phyloP scores from a whole-genome alignment of 2,113 vertebrate species.

The Pholis gunnellus region DNA sequence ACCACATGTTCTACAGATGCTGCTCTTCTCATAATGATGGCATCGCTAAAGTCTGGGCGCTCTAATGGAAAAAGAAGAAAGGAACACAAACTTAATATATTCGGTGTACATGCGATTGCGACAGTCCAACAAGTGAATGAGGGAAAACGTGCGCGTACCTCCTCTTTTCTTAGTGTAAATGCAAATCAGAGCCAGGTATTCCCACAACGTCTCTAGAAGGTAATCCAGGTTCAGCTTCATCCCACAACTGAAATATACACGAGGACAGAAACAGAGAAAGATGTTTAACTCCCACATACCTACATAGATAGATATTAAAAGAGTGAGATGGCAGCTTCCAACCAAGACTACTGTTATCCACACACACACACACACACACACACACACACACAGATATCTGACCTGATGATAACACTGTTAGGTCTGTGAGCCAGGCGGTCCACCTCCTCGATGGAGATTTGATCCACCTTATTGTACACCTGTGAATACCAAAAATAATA shows the following conservation, averaged over 20 bases:
- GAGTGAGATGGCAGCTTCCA: not conserved
- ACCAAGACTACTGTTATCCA: not conserved
- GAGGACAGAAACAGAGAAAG: not conserved
- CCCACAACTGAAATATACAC: conserved; percentile 86
- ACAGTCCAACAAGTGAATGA: not conserved
- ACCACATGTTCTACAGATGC: conserved; percentile 97
- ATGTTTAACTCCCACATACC: not conserved
- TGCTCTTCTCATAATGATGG: conserved; percentile 96
- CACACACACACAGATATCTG: conserved; percentile 25
- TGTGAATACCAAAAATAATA: conserved; percentile 64
- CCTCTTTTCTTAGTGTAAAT: conserved; percentile 99
- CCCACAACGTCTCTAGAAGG: conserved; percentile 95
- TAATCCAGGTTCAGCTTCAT: conserved; percentile 99
- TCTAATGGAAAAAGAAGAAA: conserved; percentile 79
- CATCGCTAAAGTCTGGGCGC: conserved; percentile 95
- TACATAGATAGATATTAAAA: not conserved
- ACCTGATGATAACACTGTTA: conserved; percentile 98
- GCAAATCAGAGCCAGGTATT: conserved; percentile 95
- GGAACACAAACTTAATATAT: not conserved
- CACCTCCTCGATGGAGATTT: conserved; percentile 98
- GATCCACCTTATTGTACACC: conserved; percentile 99
- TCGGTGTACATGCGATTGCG: not conserved
- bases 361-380: not conserved
- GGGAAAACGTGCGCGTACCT: conserved; percentile 78
- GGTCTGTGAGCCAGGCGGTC: conserved; percentile 91